Evolutionary conservation across 1,140 invertebrate genomes (phyloP), one percentile per base, ranked within the genome.

Genomic region (Triops longicaudatus): DNA sequence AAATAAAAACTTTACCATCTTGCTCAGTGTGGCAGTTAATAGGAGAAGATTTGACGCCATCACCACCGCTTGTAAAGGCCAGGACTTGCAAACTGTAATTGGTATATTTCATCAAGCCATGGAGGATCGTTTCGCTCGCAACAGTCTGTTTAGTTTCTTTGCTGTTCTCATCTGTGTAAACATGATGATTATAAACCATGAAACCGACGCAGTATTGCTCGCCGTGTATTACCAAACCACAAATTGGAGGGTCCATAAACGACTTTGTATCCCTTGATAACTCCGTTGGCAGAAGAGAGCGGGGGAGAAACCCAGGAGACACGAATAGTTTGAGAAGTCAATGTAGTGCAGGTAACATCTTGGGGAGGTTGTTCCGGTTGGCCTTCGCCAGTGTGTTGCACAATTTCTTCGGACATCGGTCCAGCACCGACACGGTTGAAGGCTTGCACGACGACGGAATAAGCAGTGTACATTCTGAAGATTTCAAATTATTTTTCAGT

Each of bases 11-110:
- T 83, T 85, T 86, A 96, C 95, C 93, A 85, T 97, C 96, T 86
- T 98, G 94, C 87, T 96, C 93, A 73, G 96, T 98, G 84, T 94
- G 92, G 82, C 95, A 96, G 84, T 95, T 94, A 81, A 98, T 93
- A 7, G 95, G 92, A 26, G 89, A 88, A 81, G 93, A 95, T 78
- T 93, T 89, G 42, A 97, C 94, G 77, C 96, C 97, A 83, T 98
- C 96, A n/a, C 97, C 97, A 78, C 95, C 96, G 73, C 93, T 92
- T 31, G 96, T 98, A 81, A 91, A 97, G 72, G 96, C 95, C 79
- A 98, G 84, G 43, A 98, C 94, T 88, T 97, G 93, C 89, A 98
- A 95, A 75, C 93, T 97, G 85, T 98, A 98, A 85, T 98, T 98
- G 1, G 96, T 98, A 83, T 92, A 98, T 83, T 97, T 97, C 83